Evolutionary conservation across 1,140 invertebrate genomes (phyloP), one percentile per base, ranked within the genome.

Genomic region (Drosophila chauvacae): DNA sequence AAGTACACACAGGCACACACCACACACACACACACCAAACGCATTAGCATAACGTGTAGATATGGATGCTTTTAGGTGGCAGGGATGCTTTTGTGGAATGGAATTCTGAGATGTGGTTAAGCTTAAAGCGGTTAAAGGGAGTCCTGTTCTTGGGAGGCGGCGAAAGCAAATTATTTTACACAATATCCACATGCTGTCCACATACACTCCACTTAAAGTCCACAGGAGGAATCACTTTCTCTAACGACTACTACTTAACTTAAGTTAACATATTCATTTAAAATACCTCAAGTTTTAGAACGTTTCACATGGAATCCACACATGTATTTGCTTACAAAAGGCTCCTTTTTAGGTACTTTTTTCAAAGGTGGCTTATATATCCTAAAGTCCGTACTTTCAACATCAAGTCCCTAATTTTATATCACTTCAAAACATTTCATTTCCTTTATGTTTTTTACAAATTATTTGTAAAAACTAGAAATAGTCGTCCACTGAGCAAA

Each of bases 11-110:
- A 39, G 13, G 53, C 62, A 45, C 41, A 64, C 37, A 23, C 37
- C 10, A 65, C 59, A 64, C 26, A 56, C 63, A 64, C 45, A 37
- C 63, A 44, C 62, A n/a, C 26, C 76, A 30, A 71, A 73, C 56
- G 68, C 75, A 87, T 86, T 86, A 86, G 74, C 78, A 79, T 82
- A 79, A 71, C 62, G 53, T 42, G 33, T 20, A 35, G 16, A 44
- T 10, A 30, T 51, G 48, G 35, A 51, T 55, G 53, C 26, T 14
- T 48, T 42, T 14, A 28, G 47, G 33, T 53, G 56, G 33, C 33
- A 20, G n/a, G 26, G 13, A 18, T 48, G 47, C n/a, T 58, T 41
- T 39, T 45, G 47, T 20, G 37, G 50, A 23, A 7, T 26, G 37
- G 45, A 58, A 58, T 76, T 42, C 45, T 30, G 68, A 26, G 30